Evolutionary conservation across 1,140 invertebrate genomes (phyloP), one percentile per base, ranked within the genome.

Genomic region (Drosophila nasuta): DNA sequence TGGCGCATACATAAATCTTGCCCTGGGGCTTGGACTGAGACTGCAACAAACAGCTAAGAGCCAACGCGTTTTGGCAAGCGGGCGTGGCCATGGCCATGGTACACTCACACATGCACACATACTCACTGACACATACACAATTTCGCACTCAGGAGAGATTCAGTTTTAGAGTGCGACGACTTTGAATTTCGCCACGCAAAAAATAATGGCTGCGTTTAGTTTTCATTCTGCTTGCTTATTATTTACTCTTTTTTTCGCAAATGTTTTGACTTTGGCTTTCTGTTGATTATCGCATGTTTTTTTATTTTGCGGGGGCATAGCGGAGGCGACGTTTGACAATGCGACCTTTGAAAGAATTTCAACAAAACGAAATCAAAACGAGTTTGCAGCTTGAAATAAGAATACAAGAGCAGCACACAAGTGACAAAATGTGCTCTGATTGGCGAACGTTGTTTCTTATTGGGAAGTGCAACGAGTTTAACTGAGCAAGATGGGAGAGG

Each of bases 181-280:
- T 87, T 86, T 87, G 79, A 86, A 86, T 89, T 88, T 89, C 77
- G 85, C 83, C 83, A 87, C 83, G 75, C 69, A 86, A 86, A 38
- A 25, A 8, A 38, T 33, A 38, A 86, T 81, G 71, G 64, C 74
- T 66, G 70, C 70, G 69, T 52, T 82, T 82, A 71, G 66, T 77
- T 87, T 87, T 77, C 60, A 70, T 82, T 81, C 60, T 75, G 52
- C 58, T 71, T 65, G 63, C 63, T 73, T 68, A 74, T 68, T 66
- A 56, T 43, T 59, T 64, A 28, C 17, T 64, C 33, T 58, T 69
- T 28, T 57, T 58, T 69, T 28, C 49, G 41, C 17, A 45, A 58
- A 43, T 48, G 33, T 45, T 25, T 56, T 48, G 15, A n/a, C 30
- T 30, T 17, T 46, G 41, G 65, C 59, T 82, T 74, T 83, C 66